Percentiles rank a stretch among this genome's conserved stretches.
These are phyloP conservation scores for Hydra vulgaris DNA, from an alignment of 30 jellyfish, hydroid and myxozoan species.

Conservation along the genomic window DNA sequence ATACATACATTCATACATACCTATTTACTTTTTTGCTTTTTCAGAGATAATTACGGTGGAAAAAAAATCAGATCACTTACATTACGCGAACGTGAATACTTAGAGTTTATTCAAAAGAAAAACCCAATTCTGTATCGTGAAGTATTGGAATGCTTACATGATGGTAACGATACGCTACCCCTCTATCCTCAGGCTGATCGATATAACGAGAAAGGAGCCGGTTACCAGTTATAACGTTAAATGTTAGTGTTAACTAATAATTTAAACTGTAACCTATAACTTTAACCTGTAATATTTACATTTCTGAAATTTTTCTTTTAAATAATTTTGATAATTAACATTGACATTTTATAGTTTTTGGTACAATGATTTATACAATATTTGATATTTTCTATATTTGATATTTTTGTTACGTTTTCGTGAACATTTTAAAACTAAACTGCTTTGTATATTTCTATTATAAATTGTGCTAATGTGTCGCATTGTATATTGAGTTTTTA, in stretches of 20 bases:
- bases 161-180: background rate
- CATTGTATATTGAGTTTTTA: background rate
- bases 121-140: background rate
- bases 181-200: background rate
- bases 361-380: background rate
- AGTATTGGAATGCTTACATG: background rate
- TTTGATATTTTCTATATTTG: background rate
- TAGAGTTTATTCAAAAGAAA: background rate
- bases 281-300: background rate
- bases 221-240: background rate
- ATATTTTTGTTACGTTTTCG: background rate
- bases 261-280: background rate
- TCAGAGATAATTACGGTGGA: background rate
- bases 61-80: background rate
- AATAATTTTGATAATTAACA: background rate
- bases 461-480: background rate
- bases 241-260: no score
- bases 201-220: background rate
- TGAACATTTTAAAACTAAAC: background rate
- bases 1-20: background rate
- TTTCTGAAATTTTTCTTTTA: no score
- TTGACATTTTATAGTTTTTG: background rate
- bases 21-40: background rate
- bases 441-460: background rate
- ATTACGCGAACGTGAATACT: background rate